phyloP scores from a whole-genome alignment of 2,888 invertebrate species.

The Osmoderma eremita region DNA sequence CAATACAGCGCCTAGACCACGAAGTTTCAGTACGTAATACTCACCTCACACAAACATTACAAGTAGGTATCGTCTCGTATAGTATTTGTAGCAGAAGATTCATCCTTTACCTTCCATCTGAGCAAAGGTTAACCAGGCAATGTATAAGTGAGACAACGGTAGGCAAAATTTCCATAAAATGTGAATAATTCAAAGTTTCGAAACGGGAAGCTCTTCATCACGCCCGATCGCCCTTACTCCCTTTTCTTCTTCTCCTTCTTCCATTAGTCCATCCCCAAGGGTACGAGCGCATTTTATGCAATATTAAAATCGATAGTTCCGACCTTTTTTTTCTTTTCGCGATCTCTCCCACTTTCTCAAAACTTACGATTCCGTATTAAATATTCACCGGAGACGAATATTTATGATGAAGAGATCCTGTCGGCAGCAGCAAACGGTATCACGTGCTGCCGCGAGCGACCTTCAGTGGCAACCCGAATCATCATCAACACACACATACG shows the following conservation, averaged over 20 bases:
- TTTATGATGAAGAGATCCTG: slow-evolving; percentile 1
- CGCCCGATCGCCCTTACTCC: background rate
- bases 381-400: slow-evolving; percentile 19
- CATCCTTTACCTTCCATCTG: no score
- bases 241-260: background rate
- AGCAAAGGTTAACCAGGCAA: no score
- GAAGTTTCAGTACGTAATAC: no score
- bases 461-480: background rate
- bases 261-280: slow-evolving; percentile 5
- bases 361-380: slow-evolving; percentile 5
- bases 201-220: slow-evolving; percentile 12
- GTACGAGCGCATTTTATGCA: slow-evolving; percentile 8
- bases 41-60: no score
- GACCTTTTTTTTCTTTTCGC: background rate
- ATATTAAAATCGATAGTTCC: slow-evolving; percentile 24
- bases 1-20: no score
- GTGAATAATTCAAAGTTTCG: slow-evolving; percentile 29
- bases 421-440: background rate
- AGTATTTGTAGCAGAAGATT: no score
- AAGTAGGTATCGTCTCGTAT: no score
- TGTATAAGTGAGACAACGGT: background rate
- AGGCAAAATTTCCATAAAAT: slow-evolving; percentile 22
- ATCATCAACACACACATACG: background rate
- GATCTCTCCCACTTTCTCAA: slow-evolving; percentile 2
- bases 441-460: no score